phyloP scores from a whole-genome alignment of 2,888 invertebrate genomes.

The Eristalinus aeneus region DNA sequence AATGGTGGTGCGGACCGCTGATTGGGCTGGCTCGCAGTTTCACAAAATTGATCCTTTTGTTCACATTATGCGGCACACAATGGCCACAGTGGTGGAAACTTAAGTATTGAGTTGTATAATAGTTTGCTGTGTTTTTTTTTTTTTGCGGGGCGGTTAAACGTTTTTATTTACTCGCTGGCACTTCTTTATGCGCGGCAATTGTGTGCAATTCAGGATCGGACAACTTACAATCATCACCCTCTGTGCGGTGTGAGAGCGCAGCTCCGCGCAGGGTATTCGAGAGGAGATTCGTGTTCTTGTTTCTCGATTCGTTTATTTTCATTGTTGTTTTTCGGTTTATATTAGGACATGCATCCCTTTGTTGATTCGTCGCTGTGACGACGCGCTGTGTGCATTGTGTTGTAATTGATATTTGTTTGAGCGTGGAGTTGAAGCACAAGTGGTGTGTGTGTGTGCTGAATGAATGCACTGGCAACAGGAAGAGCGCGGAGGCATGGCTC shows the following conservation, averaged over 20 bases:
- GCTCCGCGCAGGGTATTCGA: conserved; percentile 24
- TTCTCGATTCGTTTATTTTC: conserved; percentile 30
- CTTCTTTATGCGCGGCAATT: conserved; percentile 64
- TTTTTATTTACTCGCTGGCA: conserved; percentile 63
- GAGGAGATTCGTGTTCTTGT: conserved; percentile 35
- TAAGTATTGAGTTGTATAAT: conserved; percentile 60
- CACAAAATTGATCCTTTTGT: conserved; percentile 66
- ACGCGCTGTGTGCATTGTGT: conserved; percentile 56
- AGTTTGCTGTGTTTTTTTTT: conserved; percentile 27
- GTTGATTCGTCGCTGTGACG: conserved; percentile 53
- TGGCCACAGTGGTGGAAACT: conserved; percentile 69
- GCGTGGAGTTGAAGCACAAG: conserved; percentile 23
- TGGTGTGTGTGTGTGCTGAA: neutral
- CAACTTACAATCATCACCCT: conserved; percentile 68
- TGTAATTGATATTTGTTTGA: conserved; percentile 70
- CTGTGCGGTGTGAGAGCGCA: conserved; percentile 29
- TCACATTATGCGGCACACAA: conserved; percentile 60
- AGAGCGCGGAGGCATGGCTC: conserved; percentile 1
- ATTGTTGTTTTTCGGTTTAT: conserved; percentile 54
- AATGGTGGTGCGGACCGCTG: conserved; percentile 35
- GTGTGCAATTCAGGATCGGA: conserved; percentile 65
- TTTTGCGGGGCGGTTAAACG: conserved; percentile 60
- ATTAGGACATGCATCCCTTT: conserved; percentile 55
- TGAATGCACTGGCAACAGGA: neutral
- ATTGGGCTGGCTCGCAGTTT: conserved; percentile 34